Evolutionary conservation across 92 coral and sea anemone genomes (phyloP), one percentile per base, ranked within the genome.

Genomic region (Heteractis magnifica): DNA sequence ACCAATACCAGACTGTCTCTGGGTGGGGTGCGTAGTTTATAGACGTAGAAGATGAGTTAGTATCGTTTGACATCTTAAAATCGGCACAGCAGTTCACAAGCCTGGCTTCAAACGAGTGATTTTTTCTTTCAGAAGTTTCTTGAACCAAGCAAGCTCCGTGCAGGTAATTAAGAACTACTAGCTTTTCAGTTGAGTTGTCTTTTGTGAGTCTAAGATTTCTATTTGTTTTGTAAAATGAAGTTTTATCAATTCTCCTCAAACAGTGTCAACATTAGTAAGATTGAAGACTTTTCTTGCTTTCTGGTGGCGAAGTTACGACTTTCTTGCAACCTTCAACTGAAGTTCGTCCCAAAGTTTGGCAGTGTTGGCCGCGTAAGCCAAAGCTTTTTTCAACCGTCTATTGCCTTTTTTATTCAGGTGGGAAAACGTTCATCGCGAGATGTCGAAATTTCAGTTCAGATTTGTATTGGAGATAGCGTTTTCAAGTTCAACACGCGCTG

Each of bases 1-100:
- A 19, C 88, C 88, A 85, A 52, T 85, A 85, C 88, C 88, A 85
- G 34, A 81, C 51, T 12, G 77, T 10, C 12, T 71, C 65, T 8
- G 84, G 84, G 55, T 81, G 84, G 41, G 77, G 65, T 3, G 77
- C 68, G 21, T 81, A 81, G 77, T 9, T 21, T 48, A 81, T 21
- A n/a, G 84, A 23, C 12, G 72, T 56, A 44, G 62, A 71, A 8
- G 84, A 81, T 8, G 1, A 11, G 77, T 81, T 81, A 11, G 52
- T 55, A 26, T 19, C 10, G 52, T 56, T 79, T 5, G 41, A 64
- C 83, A 62, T 26, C 20, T 53, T 76, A 44, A 50, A 5, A 50
- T 76, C 26, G 59, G 56, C 4, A 48, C 52, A 0, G 76, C 0
- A 49, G 78, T 23, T 77, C 65, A 10, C 4, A 52, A 18, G 44